These are phyloP conservation scores for Drosophila bocqueti DNA, from an alignment of 1,140 invertebrate genomes.

Conservation along the genomic window DNA sequence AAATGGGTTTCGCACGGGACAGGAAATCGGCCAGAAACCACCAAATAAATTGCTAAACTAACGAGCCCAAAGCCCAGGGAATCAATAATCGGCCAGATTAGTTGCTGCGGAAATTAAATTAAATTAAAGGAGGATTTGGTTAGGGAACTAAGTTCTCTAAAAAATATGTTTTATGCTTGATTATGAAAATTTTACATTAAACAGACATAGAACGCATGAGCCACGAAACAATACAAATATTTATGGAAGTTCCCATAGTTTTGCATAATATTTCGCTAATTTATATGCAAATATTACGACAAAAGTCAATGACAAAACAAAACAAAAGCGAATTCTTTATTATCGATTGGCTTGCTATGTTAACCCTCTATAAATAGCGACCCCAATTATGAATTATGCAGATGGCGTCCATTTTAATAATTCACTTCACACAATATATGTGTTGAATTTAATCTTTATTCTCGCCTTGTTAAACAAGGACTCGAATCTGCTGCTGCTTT, in stretches of 20 bases:
- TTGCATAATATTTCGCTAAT: background rate
- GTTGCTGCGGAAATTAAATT: slow-evolving; percentile 18
- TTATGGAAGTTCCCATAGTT: background rate
- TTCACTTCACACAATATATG: background rate
- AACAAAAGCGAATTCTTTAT: background rate
- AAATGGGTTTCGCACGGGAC: slow-evolving; percentile 45
- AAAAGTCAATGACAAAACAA: background rate
- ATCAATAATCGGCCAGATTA: slow-evolving; percentile 11
- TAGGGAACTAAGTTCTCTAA: background rate
- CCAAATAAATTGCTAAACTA: slow-evolving; percentile 32
- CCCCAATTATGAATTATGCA: slow-evolving; percentile 3
- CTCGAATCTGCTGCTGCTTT: background rate
- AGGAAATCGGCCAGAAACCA: slow-evolving; percentile 25
- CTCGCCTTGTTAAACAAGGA: slow-evolving; percentile 2
- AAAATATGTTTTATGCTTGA: background rate
- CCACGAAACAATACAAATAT: background rate
- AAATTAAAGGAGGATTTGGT: slow-evolving; percentile 12
- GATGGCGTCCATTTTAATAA: slow-evolving; percentile 3
- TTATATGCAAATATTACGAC: background rate
- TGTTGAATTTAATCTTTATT: slow-evolving; percentile 10
- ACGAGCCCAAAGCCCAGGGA: slow-evolving; percentile 14
- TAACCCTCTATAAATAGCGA: background rate
- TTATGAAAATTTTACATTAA: background rate
- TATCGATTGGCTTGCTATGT: background rate
- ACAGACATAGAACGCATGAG: too few relatives aligned